Evolutionary conservation across 2,797 vertebrate species (phyloP).

Genomic region (Gadopsis marmoratus): DNA sequence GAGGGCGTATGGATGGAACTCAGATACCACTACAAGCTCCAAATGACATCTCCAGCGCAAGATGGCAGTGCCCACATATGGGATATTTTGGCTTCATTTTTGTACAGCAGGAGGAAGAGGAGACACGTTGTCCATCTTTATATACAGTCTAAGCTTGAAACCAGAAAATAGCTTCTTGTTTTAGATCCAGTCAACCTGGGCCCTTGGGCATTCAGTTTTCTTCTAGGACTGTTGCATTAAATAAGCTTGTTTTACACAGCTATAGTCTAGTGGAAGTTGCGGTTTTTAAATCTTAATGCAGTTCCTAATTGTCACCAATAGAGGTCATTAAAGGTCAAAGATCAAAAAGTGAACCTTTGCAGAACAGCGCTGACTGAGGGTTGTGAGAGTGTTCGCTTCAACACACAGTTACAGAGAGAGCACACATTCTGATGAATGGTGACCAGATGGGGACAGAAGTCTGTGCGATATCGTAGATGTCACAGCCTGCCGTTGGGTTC

Average conservation of each 20-base stretch:
- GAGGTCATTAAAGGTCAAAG: slow-evolving; percentile 55
- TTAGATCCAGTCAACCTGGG: slow-evolving; percentile 52
- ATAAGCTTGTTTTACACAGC: background rate
- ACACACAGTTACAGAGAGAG: slow-evolving; percentile 71
- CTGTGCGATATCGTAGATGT: no score
- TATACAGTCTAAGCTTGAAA: background rate
- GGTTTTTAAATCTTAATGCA: background rate
- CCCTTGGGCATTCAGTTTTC: background rate
- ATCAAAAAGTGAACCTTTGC: slow-evolving; percentile 35
- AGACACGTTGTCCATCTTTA: no score
- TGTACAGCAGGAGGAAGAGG: no score
- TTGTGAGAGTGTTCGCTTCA: slow-evolving; percentile 67
- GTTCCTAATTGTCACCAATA: slow-evolving; percentile 33
- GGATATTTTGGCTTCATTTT: no score
- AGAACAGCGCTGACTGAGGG: slow-evolving; percentile 46
- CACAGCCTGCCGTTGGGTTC: no score
- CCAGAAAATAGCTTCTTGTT: slow-evolving; percentile 47
- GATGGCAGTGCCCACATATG: no score
- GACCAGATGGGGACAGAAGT: slow-evolving; percentile 82
- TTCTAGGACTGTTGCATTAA: background rate
- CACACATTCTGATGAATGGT: slow-evolving; percentile 67
- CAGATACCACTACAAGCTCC: no score
- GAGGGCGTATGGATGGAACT: no score
- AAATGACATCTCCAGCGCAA: no score
- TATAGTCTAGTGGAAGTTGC: background rate